Conservation (phyloP, 2,113 vertebrate genomes). For the Neotoma lepida region DNA sequence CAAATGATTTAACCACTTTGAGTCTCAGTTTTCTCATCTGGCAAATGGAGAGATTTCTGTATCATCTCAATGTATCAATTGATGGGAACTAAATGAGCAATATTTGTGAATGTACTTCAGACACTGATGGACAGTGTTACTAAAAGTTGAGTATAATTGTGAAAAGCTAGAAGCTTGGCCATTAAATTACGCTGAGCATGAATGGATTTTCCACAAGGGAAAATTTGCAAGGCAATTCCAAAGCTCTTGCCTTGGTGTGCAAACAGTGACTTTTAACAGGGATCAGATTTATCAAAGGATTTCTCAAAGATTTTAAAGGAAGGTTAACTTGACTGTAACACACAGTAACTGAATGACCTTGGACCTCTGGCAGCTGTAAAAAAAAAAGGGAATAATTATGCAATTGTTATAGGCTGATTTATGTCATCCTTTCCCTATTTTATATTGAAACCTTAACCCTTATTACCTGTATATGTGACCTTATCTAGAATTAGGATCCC, state of each 20-base stretch:
- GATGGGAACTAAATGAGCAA: background rate
- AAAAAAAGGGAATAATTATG: background rate
- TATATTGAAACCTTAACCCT: background rate
- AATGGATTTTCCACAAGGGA: background rate
- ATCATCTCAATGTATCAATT: background rate
- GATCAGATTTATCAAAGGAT: background rate
- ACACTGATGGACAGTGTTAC: background rate
- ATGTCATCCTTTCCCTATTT: background rate
- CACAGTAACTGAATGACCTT: background rate
- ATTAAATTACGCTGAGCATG: background rate
- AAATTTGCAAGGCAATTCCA: background rate
- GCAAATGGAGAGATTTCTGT: background rate
- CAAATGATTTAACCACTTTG: background rate
- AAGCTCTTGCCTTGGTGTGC: background rate
- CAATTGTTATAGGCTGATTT: background rate
- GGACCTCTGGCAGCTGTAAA: background rate
- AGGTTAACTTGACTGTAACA: background rate
- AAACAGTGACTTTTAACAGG: conserved; percentile 15
- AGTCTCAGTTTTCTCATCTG: background rate
- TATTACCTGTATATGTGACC: background rate
- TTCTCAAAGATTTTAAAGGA: background rate
- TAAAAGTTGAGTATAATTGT: background rate
- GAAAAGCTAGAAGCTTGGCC: background rate
- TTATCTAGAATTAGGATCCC: background rate
- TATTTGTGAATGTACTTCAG: background rate